Evolutionary conservation across 1,140 invertebrate species (phyloP), one percentile per base, ranked within the genome.

Genomic region (Solenopsis fugax): DNA sequence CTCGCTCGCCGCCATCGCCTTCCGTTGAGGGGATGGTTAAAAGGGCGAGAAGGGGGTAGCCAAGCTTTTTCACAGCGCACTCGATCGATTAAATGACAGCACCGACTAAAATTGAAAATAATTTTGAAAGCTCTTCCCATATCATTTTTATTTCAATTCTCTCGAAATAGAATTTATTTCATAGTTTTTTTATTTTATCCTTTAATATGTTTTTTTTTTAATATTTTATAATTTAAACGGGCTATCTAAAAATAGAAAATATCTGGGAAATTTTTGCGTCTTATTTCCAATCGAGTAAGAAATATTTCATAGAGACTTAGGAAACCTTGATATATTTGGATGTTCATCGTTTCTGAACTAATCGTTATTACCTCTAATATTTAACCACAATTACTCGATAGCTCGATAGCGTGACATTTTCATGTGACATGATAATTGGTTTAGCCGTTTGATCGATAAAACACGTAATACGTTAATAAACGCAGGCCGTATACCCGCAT

Each of bases 101-200:
- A 41, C 21, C n/a, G 50, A 56, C 34, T 41, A 71, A 45, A 54
- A 71, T 81, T 54, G 21, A 69, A 71, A 69, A 81, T 71, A 52
- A 45, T 52, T 69, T 24, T 41, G 34, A 54, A 56, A 41, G 6
- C 16, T 69, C 12, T n/a, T 71, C 1, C 29, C 34, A 18, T 81
- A 54, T 54, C 1, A 71, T 4, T 71, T 71, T 62, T 62, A 29
- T 9, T 76, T 60, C 5, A 37, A 52, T 10, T 80, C 9, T 67
- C n/a, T 69, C 4, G 10, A n/a, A 16, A 12, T 21, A 54, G 18
- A 0, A 37, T 80, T 78, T 67, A 50, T 67, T 21, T 78, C 2
- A 12, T 60, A 10, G 16, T 58, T 77, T 62, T 6, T 4, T 2
- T 4, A n/a, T 56, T 45, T 65, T 41, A 4, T 12, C 4, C n/a